Evolutionary conservation across 2,888 invertebrate genomes (phyloP).

Genomic region (Charanyca ferruginea): DNA sequence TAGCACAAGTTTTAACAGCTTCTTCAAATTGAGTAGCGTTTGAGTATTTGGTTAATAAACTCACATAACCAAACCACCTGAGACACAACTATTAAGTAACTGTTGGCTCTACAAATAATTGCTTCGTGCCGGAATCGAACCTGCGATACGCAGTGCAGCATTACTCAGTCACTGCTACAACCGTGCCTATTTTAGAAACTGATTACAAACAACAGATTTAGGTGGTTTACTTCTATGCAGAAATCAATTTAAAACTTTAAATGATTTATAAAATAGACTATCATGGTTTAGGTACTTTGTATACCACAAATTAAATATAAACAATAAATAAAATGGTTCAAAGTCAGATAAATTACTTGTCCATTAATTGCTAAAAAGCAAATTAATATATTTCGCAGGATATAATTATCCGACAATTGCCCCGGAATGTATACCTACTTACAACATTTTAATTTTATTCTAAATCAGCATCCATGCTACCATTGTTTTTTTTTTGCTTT

Average conservation of each 20-base stretch:
- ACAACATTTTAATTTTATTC: slow-evolving; percentile 3
- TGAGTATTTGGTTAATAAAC: too few species aligned
- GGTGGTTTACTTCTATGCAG: too few species aligned
- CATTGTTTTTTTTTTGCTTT: slow-evolving; percentile 44
- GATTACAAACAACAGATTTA: neutral
- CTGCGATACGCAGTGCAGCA: too few species aligned
- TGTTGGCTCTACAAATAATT: too few species aligned
- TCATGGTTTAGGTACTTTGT: neutral
- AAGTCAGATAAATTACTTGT: slow-evolving; percentile 5
- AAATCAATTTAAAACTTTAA: neutral
- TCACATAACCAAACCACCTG: too few species aligned
- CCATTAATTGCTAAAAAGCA: neutral
- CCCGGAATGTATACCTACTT: too few species aligned
- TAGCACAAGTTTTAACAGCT: too few species aligned
- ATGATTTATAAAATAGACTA: too few species aligned
- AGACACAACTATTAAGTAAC: too few species aligned
- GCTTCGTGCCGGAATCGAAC: too few species aligned
- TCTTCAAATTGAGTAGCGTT: too few species aligned
- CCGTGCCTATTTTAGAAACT: neutral
- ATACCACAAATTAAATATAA: neutral
- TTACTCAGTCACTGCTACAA: too few species aligned
- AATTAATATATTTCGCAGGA: neutral
- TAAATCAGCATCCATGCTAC: slow-evolving; percentile 21
- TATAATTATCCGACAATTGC: neutral
- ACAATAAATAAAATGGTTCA: neutral